A percentile compares a stretch with the other conserved stretches of the same genome.
These are phyloP conservation scores for Synodontis membranacea DNA, from an alignment of 2,113 vertebrate species.

Conservation along the genomic window DNA sequence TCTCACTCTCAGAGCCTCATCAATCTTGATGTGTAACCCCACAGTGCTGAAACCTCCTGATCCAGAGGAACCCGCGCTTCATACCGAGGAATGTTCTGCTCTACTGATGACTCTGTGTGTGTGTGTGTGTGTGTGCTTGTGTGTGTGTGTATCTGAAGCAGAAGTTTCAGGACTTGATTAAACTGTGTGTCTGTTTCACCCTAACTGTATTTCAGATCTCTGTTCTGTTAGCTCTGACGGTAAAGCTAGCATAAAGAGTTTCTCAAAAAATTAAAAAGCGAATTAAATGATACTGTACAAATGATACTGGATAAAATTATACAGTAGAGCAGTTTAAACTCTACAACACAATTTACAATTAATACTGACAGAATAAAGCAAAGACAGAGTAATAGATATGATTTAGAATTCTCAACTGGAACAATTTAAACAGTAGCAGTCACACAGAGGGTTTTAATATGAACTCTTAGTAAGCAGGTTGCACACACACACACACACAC, in stretches of 20 bases:
- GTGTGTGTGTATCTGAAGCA: not conserved
- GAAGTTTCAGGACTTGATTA: not conserved
- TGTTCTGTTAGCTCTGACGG: not conserved
- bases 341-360: no score
- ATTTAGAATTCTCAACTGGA: not conserved
- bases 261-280: no score
- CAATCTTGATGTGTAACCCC: not conserved
- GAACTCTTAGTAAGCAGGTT: no score
- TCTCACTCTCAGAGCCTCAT: not conserved
- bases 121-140: constrained; percentile 23
- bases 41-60: constrained; percentile 15
- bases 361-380: no score
- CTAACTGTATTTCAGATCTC: not conserved
- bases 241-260: not conserved
- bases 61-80: constrained; percentile 1
- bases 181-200: not conserved
- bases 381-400: no score
- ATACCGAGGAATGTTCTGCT: constrained; percentile 9
- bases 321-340: not conserved
- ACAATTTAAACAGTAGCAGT: not conserved
- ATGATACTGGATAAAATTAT: no score
- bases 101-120: constrained; percentile 3
- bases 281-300: no score
- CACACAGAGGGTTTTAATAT: no score
- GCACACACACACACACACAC: not conserved